Evolutionary conservation across 2,888 invertebrate genomes (phyloP).

Genomic region (Alviniconcha strummeri): DNA sequence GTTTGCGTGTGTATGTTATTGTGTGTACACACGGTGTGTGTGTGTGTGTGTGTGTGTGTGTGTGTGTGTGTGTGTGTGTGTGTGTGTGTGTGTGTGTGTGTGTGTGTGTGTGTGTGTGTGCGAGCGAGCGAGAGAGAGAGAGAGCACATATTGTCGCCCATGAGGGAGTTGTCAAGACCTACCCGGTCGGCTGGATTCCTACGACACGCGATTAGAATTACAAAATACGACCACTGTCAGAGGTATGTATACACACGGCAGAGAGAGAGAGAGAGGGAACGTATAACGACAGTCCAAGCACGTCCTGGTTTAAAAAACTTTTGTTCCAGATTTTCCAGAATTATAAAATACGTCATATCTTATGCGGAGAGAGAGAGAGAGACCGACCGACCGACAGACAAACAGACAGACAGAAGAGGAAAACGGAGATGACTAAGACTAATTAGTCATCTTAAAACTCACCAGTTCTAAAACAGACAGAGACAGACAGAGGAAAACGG

Average conservation of each 20-base stretch:
- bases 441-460: too few relatives aligned
- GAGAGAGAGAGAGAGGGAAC: neutral
- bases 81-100: neutral
- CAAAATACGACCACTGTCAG: too few relatives aligned
- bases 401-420: neutral
- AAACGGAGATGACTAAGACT: too few relatives aligned
- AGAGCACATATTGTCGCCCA: too few relatives aligned
- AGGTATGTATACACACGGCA: too few relatives aligned
- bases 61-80: neutral
- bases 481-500: neutral
- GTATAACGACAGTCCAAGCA: too few relatives aligned
- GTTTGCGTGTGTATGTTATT: neutral
- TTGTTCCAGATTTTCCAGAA: too few relatives aligned
- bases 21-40: neutral
- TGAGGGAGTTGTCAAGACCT: too few relatives aligned
- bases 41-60: neutral
- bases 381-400: neutral
- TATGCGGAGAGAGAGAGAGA: neutral
- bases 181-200: too few relatives aligned
- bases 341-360: too few relatives aligned
- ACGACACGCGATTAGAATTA: too few relatives aligned
- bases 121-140: neutral
- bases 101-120: neutral
- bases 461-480: neutral
- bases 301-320: too few relatives aligned